phyloP scores from a whole-genome alignment of 1,140 invertebrate genomes.

The Lepidurus arcticus region DNA sequence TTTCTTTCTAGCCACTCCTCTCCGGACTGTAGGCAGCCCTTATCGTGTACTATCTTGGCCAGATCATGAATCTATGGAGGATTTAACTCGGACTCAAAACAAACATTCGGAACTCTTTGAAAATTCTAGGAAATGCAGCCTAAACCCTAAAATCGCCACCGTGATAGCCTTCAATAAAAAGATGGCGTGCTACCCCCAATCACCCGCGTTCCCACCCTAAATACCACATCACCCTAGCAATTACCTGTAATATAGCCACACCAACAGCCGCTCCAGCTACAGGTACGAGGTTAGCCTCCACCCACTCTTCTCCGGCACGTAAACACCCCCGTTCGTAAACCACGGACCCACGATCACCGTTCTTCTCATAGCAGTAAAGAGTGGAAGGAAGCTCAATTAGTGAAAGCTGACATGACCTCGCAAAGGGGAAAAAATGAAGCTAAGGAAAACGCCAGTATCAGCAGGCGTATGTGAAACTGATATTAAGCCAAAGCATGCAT shows the following conservation, averaged over 20 bases:
- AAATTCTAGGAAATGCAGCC: background rate
- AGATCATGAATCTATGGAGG: slow-evolving; percentile 41
- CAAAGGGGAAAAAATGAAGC: background rate
- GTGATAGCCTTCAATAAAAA: background rate
- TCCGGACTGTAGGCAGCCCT: slow-evolving; percentile 84
- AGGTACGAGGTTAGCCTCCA: slow-evolving; percentile 81
- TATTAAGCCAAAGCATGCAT: background rate
- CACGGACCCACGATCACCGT: slow-evolving; percentile 63
- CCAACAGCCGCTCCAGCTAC: slow-evolving; percentile 76
- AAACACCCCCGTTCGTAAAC: slow-evolving; percentile 93
- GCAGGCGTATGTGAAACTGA: background rate
- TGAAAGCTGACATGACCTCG: background rate
- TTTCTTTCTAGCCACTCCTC: slow-evolving; percentile 93
- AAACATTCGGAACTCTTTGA: slow-evolving; percentile 3
- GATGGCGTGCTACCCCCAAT: background rate
- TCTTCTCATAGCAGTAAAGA: slow-evolving; percentile 42
- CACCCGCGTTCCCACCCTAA: background rate
- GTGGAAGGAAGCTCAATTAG: slow-evolving; percentile 30
- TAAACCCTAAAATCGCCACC: background rate
- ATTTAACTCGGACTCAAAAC: background rate
- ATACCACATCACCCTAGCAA: background rate
- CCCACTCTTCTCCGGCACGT: slow-evolving; percentile 85
- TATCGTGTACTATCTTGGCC: slow-evolving; percentile 76
- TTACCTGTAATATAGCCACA: slow-evolving; percentile 77
- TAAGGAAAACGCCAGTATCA: background rate